Conservation (phyloP, 2,113 vertebrate genomes). For the Ciconia boyciana region DNA sequence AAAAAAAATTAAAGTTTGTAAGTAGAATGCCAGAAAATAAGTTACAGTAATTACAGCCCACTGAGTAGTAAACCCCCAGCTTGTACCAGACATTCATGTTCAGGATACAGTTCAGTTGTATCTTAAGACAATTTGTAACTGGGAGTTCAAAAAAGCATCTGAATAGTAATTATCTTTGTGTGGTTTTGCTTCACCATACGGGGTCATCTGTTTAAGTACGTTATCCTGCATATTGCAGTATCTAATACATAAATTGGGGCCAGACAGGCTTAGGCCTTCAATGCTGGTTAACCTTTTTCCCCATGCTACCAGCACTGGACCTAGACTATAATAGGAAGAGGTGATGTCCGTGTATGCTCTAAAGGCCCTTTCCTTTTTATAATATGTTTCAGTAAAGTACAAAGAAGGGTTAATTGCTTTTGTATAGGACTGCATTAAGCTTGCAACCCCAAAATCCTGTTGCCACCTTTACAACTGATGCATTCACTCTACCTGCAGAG, state of each 20-base stretch:
- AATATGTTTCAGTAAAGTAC: not conserved
- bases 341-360: not conserved
- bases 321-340: no score
- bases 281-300: not conserved
- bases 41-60: conserved; percentile 34
- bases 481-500: conserved; percentile 2
- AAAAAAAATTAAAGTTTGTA: conserved; percentile 5
- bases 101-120: not conserved
- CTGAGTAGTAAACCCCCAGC: not conserved
- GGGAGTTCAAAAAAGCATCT: not conserved
- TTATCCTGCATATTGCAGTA: not conserved
- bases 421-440: conserved; percentile 2
- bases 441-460: not conserved
- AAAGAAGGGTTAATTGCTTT: not conserved
- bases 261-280: not conserved
- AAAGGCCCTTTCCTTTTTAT: not conserved
- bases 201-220: not conserved
- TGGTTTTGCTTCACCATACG: conserved; percentile 11
- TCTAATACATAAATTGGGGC: not conserved
- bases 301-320: not conserved
- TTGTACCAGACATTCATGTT: not conserved
- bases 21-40: conserved; percentile 38
- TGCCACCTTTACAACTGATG: not conserved
- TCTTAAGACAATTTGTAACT: not conserved
- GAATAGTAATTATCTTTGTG: not conserved